phyloP scores from a whole-genome alignment of 2,888 invertebrate genomes.

The Campopleginae sp. region DNA sequence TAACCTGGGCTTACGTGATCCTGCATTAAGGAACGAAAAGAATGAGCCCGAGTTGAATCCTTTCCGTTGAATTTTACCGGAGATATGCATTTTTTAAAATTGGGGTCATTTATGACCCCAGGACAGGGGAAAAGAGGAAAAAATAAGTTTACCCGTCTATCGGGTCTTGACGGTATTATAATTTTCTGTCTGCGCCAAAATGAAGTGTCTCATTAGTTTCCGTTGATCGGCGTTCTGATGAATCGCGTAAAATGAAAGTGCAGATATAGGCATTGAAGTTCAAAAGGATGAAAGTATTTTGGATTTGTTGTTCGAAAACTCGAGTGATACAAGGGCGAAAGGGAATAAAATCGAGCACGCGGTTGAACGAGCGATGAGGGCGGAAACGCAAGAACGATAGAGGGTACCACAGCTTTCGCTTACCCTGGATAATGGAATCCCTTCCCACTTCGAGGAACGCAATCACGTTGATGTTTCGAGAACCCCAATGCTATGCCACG shows the following conservation, averaged over 20 bases:
- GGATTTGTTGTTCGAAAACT: constrained; percentile 17
- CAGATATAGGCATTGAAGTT: constrained; percentile 31
- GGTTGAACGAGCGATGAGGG: constrained; percentile 55
- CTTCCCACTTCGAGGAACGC: constrained; percentile 81
- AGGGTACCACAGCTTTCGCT: constrained; percentile 70
- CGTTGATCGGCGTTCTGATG: not conserved
- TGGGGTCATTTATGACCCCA: too few relatives aligned
- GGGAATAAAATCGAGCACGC: constrained; percentile 49
- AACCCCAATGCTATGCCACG: constrained; percentile 81
- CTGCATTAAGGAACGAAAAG: too few relatives aligned
- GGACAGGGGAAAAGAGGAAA: too few relatives aligned
- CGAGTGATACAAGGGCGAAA: constrained; percentile 40
- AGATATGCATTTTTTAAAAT: too few relatives aligned
- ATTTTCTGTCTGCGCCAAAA: too few relatives aligned
- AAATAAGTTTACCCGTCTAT: too few relatives aligned
- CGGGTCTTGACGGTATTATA: too few relatives aligned
- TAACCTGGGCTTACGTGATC: too few relatives aligned
- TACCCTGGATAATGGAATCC: constrained; percentile 82
- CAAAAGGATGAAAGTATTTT: constrained; percentile 46
- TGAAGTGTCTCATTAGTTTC: not conserved
- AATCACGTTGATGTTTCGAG: constrained; percentile 84
- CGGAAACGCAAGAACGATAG: constrained; percentile 71
- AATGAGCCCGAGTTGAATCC: too few relatives aligned
- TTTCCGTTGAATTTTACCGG: too few relatives aligned
- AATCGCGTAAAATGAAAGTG: not conserved